phyloP scores from a whole-genome alignment of 2,797 vertebrate species.

The Chloroceryle inda region DNA sequence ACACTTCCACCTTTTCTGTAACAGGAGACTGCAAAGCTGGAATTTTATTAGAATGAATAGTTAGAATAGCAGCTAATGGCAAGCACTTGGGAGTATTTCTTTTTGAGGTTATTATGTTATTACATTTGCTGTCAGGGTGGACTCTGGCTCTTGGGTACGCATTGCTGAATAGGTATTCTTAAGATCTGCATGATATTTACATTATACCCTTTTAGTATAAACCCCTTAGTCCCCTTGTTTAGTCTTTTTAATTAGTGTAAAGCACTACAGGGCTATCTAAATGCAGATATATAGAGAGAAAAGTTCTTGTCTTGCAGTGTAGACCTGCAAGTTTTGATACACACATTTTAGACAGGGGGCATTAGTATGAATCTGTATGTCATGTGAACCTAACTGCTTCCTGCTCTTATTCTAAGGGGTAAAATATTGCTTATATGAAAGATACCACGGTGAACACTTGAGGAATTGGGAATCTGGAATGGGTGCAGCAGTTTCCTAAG shows the following conservation, averaged over 20 bases:
- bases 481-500: background rate
- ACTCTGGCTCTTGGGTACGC: background rate
- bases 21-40: conserved; percentile 92
- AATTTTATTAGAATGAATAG: conserved; percentile 23
- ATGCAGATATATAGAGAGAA: background rate
- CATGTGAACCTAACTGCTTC: background rate
- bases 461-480: background rate
- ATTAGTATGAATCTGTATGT: background rate
- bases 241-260: background rate
- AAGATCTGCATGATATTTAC: background rate
- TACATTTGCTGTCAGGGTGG: background rate
- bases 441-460: background rate
- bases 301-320: background rate
- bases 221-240: background rate
- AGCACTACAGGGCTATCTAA: background rate
- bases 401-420: background rate
- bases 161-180: background rate
- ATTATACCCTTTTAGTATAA: background rate
- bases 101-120: background rate
- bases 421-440: background rate
- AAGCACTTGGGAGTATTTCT: background rate
- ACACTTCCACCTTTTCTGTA: conserved; percentile 84
- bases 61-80: background rate
- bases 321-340: background rate
- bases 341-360: background rate